Evolutionary conservation across 2,888 invertebrate genomes (phyloP).

Genomic region (Troides aeacus): DNA sequence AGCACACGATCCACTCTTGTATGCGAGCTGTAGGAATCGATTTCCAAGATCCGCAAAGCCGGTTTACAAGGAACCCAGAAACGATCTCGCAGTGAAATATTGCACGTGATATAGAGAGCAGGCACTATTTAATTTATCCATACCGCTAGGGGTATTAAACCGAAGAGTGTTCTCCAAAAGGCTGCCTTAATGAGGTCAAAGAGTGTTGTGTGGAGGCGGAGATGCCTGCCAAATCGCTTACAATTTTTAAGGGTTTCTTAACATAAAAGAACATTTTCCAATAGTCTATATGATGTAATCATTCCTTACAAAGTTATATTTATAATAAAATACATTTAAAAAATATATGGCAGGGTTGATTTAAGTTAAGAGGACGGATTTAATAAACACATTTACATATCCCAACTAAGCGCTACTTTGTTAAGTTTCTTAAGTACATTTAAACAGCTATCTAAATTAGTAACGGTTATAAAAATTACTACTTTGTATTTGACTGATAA

Average conservation of each 20-base stretch:
- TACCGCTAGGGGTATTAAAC: constrained; percentile 5
- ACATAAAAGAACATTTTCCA: too few species aligned
- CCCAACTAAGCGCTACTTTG: neutral
- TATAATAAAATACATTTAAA: too few species aligned
- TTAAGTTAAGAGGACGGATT: neutral
- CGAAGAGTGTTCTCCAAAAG: neutral
- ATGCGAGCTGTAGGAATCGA: constrained; percentile 30
- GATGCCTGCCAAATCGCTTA: neutral
- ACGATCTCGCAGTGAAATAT: constrained; percentile 24
- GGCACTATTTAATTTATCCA: constrained; percentile 22
- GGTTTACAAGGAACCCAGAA: constrained; percentile 27
- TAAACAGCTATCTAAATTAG: constrained; percentile 9
- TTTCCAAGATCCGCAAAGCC: constrained; percentile 31
- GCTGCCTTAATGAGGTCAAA: neutral
- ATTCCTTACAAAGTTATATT: too few species aligned
- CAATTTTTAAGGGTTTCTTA: neutral
- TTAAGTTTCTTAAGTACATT: neutral
- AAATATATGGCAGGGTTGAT: too few species aligned
- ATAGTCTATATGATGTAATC: too few species aligned
- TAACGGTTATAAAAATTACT: constrained; percentile 56
- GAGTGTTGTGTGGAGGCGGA: neutral
- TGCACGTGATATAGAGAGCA: constrained; percentile 15
- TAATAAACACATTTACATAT: neutral
- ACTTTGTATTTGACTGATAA: constrained; percentile 49
- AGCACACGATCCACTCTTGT: constrained; percentile 28